These are phyloP conservation scores for Plotosus lineatus DNA, from an alignment of 2,113 vertebrate species.

Conservation along the genomic window DNA sequence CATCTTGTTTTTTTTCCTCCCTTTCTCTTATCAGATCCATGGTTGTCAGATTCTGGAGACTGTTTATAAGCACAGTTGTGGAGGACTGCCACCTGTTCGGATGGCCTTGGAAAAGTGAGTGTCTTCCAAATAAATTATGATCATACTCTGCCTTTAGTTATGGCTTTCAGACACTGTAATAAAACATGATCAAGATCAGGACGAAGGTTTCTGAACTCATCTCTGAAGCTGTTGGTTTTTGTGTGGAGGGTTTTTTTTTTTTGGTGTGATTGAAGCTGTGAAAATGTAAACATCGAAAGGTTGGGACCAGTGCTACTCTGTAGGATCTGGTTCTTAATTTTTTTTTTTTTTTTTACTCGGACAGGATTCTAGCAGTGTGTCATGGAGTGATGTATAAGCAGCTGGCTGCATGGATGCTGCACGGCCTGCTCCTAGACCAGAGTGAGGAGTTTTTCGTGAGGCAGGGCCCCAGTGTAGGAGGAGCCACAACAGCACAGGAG, in stretches of 20 bases:
- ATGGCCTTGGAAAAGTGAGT: constrained; percentile 91
- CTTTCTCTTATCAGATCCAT: constrained; percentile 81
- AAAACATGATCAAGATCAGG: neutral
- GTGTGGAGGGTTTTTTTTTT: neutral
- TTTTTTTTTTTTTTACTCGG: no score
- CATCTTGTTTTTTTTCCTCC: neutral
- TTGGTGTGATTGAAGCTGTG: neutral
- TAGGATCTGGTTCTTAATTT: no score
- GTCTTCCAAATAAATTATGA: neutral
- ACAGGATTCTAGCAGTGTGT: constrained; percentile 91
- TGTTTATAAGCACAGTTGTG: constrained; percentile 94
- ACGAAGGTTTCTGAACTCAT: neutral
- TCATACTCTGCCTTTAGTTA: neutral
- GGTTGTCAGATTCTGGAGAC: constrained; percentile 97
- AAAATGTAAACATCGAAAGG: neutral
- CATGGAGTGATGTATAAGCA: constrained; percentile 99
- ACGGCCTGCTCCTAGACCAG: constrained; percentile 91
- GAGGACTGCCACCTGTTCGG: constrained; percentile 91
- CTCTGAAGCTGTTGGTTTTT: neutral
- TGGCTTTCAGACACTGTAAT: neutral
- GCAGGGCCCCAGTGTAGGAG: constrained; percentile 90
- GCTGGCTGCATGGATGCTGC: constrained; percentile 98
- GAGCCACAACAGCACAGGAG: constrained; percentile 78
- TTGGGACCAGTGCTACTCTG: no score
- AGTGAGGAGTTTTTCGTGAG: constrained; percentile 96